These are phyloP conservation scores for Ptilorrhoa leucosticta DNA, from an alignment of 2,113 vertebrate genomes.

Conservation along the genomic window DNA sequence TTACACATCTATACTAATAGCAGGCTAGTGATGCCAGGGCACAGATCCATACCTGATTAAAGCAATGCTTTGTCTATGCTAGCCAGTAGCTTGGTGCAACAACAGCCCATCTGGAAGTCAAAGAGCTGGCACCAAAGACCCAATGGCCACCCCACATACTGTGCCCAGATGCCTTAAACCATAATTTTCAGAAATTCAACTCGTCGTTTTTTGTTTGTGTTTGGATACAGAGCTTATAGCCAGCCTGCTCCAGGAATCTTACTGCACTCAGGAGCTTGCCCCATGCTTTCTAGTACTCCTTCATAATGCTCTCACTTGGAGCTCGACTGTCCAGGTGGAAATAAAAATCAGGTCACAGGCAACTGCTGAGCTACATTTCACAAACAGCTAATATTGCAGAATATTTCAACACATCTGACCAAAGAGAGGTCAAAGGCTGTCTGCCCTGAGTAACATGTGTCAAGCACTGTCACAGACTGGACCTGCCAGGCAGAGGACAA, in stretches of 20 bases:
- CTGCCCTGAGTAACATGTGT: background rate
- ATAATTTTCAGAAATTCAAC: background rate
- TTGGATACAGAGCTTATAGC: background rate
- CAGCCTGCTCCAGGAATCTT: background rate
- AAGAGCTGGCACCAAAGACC: background rate
- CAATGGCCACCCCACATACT: background rate
- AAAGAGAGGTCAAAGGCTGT: background rate
- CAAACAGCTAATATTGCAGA: background rate
- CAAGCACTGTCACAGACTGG: background rate
- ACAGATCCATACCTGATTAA: background rate
- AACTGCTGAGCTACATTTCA: background rate
- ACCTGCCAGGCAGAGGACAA: background rate
- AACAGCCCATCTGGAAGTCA: background rate
- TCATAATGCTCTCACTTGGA: background rate
- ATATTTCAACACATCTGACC: background rate
- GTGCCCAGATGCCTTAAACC: background rate
- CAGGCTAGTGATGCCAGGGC: background rate
- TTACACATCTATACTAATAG: background rate
- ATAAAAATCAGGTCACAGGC: background rate
- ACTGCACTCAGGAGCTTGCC: background rate
- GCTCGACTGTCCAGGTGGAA: background rate
- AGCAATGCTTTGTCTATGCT: background rate
- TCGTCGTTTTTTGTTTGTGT: background rate
- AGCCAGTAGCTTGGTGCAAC: background rate
- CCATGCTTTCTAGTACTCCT: background rate